Evolutionary conservation across 1,140 invertebrate species (phyloP).

Genomic region (Wasmannia auropunctata): DNA sequence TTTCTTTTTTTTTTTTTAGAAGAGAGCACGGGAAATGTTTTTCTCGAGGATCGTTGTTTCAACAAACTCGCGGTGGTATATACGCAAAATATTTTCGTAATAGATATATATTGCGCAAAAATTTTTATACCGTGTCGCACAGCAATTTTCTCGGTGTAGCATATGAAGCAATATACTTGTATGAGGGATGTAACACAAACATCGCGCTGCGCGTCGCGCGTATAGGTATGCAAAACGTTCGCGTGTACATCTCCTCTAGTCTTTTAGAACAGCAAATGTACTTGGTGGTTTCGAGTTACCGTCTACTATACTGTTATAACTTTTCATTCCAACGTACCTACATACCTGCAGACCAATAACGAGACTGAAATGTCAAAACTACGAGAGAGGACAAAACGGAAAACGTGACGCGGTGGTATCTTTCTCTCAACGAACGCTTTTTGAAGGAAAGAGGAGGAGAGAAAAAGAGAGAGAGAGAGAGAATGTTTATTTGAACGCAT

Average conservation of each 20-base stretch:
- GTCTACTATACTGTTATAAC: too few species aligned
- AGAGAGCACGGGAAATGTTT: not conserved
- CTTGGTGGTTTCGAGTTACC: not conserved
- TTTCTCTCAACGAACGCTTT: not conserved
- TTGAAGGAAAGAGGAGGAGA: not conserved
- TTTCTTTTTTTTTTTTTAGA: not conserved
- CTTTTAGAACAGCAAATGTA: not conserved
- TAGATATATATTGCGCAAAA: not conserved
- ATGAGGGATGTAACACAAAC: not conserved
- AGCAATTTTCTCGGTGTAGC: constrained; percentile 6
- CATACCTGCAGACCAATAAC: not conserved
- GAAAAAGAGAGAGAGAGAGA: not conserved
- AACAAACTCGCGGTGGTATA: not conserved
- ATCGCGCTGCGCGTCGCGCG: not conserved
- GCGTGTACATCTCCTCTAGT: not conserved
- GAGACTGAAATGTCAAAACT: not conserved
- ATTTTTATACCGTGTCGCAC: not conserved
- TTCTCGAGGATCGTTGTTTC: not conserved
- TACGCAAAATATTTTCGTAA: not conserved
- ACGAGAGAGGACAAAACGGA: not conserved
- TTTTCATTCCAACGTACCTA: not conserved
- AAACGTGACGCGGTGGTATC: not conserved
- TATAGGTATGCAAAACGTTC: not conserved
- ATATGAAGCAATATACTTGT: constrained; percentile 4
- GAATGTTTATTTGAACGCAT: not conserved